Base-by-base conservation (phyloP, 2,797 vertebrate genomes). In the Heliangelus exortis region DNA sequence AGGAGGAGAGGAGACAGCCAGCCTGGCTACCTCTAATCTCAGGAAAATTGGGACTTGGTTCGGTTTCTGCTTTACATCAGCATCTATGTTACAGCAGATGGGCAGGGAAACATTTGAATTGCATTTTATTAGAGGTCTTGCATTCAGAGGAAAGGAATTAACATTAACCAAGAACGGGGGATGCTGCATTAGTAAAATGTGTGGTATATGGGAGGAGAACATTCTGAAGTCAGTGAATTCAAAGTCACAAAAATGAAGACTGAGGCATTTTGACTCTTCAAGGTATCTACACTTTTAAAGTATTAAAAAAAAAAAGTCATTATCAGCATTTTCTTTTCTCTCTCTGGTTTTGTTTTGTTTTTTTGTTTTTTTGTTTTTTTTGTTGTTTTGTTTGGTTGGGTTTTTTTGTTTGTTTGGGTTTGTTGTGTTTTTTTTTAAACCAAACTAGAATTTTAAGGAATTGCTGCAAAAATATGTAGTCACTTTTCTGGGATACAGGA, bases 1-100 rank as follows among this genome's bases (percentile, higher is more conserved):
- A 74, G 91, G 94, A 93, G 97, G 98, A 96, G 69, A 98, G 98
- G 98, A 99, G 99, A 99, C 99, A 99, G 99, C 98, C 99, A 99
- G 99, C 98, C 99, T 98, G 99, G 99, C 99, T 98, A 96, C 98
- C 97, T 98, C 98, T 99, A 98, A 99, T 99, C 99, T 99, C 98
- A 95, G 98, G 98, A 97, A 98, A 98, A 97, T 93, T 97, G 98
- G 96, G 98, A 98, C 98, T 98, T 98, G 95, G 97, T 97, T 97
- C 98, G 95, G 98, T 95, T 98, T 98, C 98, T 98, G 98, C 97
- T 98, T 98, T 97, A 87, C 95, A 97, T 98, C 98, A 98, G 96
- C 88, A 74, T 47, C 21, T 55, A 72, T 5, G 25, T 59, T 91
- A 95, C 93, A 91, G 89, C 71, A 96, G 90, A 76, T 2, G 26